Evolutionary conservation across 1,140 invertebrate genomes (phyloP), one percentile per base, ranked within the genome.

Genomic region (Cotesia glomerata): DNA sequence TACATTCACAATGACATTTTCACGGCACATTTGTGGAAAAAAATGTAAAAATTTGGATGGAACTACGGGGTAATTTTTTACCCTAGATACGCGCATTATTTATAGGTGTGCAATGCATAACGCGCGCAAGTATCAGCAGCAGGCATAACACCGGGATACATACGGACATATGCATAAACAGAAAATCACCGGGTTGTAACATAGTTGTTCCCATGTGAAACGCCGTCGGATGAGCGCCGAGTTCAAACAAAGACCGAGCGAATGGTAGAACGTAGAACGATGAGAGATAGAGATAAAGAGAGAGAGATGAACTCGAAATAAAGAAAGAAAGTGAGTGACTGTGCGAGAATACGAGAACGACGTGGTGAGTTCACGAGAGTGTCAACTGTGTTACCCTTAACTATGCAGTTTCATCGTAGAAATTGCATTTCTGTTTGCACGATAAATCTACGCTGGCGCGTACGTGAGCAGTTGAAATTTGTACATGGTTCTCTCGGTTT

Each of bases 361-460:
- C 56, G 16, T 58, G 56, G 56, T 26, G 56, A 58, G 56, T 58
- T 16, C 56, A 58, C 16, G 32, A n/a, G 63, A 54, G 54, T 72
- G 70, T 66, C 52, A 72, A 49, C 51, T 52, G 9, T 16, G 52
- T 51, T 59, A 39, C 62, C 69, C 67, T 69, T 70, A 70, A 65
- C 72, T 74, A 65, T 70, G 72, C 67, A 74, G 67, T 74, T 70
- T 74, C 67, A 74, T 74, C 68, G 14, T 58, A 51, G 67, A 74
- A 74, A 74, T 74, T 74, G 72, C 72, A 74, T 70, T 74, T 74
- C 68, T 65, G 72, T 74, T 74, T 74, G 61, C 68, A 66, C 72
- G 63, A 74, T 74, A 74, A 74, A 74, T 70, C 67, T 52, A 61
- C 64, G 34, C 14, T 67, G 56, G 35, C 11, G 45, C 26, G 70